Conservation (phyloP, 2,113 vertebrate species). For the Anarrhichthys ocellatus region DNA sequence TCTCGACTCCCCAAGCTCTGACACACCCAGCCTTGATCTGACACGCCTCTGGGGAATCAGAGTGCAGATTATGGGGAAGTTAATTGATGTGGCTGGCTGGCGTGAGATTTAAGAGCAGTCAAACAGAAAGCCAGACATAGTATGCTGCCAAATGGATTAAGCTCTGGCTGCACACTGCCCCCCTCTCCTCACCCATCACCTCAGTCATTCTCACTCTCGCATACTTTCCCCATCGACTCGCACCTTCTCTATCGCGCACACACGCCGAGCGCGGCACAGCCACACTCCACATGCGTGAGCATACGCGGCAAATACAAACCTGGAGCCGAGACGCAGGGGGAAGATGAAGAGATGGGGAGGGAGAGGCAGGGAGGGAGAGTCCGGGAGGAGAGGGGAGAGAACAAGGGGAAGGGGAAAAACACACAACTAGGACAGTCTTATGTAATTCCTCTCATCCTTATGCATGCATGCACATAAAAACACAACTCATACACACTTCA, state of each 20-base stretch:
- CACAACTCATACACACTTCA: constrained; percentile 71
- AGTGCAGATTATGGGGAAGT: constrained; percentile 68
- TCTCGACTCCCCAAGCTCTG: constrained; percentile 31
- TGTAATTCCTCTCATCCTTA: constrained; percentile 80
- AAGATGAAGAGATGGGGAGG: constrained; percentile 13
- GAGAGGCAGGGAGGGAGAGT: constrained; percentile 34
- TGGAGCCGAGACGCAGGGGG: constrained; percentile 10
- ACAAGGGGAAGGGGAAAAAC: constrained; percentile 63
- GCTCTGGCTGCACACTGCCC: constrained; percentile 32
- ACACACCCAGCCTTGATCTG: constrained; percentile 61
- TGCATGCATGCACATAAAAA: constrained; percentile 79
- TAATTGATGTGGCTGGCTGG: constrained; percentile 71
- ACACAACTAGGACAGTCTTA: constrained; percentile 81
- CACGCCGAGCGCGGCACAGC: background rate
- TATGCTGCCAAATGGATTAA: constrained; percentile 71
- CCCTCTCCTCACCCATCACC: background rate
- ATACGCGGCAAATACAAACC: constrained; percentile 4
- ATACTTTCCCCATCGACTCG: constrained; percentile 9
- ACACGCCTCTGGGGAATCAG: constrained; percentile 59
- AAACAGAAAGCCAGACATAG: constrained; percentile 72
- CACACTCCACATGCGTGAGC: constrained; percentile 20
- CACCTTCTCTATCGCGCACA: constrained; percentile 27
- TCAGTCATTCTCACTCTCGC: constrained; percentile 31
- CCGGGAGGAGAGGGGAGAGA: constrained; percentile 53
- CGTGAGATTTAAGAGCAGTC: constrained; percentile 75